Base-by-base conservation (phyloP, 2,797 vertebrate genomes). In the Oreonectes daqikongensis region DNA sequence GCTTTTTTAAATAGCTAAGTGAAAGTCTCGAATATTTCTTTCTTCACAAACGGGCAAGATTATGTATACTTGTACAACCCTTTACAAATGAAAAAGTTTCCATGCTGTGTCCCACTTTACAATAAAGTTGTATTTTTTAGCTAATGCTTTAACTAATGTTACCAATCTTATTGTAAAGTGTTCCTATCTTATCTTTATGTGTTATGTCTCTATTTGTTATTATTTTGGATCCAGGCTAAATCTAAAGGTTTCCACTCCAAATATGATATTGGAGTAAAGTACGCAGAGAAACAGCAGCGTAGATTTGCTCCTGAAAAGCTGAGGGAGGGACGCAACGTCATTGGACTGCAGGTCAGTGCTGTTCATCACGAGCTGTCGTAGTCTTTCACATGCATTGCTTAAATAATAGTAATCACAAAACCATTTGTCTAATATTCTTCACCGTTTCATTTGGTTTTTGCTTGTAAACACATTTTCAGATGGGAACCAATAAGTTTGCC, bases 401-500 rank as follows among this genome's bases (percentile, higher is more conserved):
- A n/a, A n/a, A n/a, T n/a, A n/a, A n/a, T n/a, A n/a, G n/a, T n/a
- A n/a, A n/a, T n/a, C n/a, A n/a, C n/a, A 32, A 32, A 32, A 32
- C 3, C 3, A 32, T 32, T 6, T 32, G 32, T 32, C 6, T 35
- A 12, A 11, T 55, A 20, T 14, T 30, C 6, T 53, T 61, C 18
- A 26, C 4, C 17, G 5, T 55, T 20, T 44, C n/a, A 9, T 22
- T 48, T 70, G 52, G 12, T 60, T 28, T 46, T 17, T 3, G 1
- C 38, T 40, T 40, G 38, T 40, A 7, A 40, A 46, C 5, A 14
- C 15, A 42, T 52, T 42, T 82, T 22, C 77, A 98, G 97, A 98
- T 98, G 97, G 97, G 97, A 79, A 98, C 96, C 86, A 98, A 98
- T 88, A 96, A 97, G 88, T 94, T 96, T 14, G 96, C 96, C 82